A percentile compares a stretch with the other conserved stretches of the same genome.
phyloP scores from a whole-genome alignment of 2,888 invertebrate genomes.

The Microctonus hyperodae region DNA sequence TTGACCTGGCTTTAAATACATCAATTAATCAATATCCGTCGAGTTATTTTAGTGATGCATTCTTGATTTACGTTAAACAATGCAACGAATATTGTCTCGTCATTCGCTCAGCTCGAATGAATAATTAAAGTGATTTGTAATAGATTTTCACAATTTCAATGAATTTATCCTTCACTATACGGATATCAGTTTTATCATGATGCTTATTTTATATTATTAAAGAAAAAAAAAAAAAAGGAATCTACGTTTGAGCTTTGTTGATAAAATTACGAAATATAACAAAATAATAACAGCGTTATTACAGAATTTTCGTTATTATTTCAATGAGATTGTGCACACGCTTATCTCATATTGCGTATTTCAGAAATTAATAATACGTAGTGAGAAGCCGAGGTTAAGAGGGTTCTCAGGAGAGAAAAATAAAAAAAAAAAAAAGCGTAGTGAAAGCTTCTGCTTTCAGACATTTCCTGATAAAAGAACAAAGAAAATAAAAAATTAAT shows the following conservation, averaged over 20 bases:
- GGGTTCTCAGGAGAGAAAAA: constrained; percentile 40
- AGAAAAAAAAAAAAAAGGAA: no score
- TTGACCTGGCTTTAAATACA: no score
- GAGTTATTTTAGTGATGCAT: no score
- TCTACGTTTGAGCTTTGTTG: not conserved
- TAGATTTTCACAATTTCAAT: no score
- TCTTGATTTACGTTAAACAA: no score
- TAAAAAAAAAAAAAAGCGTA: not conserved
- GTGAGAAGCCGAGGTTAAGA: constrained; percentile 31
- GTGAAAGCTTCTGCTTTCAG: not conserved
- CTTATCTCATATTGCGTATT: constrained; percentile 37
- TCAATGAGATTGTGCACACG: constrained; percentile 11
- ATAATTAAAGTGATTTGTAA: no score
- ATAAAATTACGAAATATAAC: not conserved
- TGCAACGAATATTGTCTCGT: no score
- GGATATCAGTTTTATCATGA: no score
- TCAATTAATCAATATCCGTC: no score
- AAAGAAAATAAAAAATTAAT: constrained; percentile 46
- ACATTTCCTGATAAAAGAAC: constrained; percentile 44
- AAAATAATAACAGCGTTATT: not conserved
- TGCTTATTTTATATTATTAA: no score
- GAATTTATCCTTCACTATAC: no score
- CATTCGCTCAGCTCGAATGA: no score
- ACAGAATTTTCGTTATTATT: not conserved
- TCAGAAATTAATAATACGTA: constrained; percentile 44